A percentile compares a stretch with the other conserved stretches of the same genome.
These are phyloP conservation scores for Aphidius ervi DNA, from an alignment of 1,140 invertebrate genomes.

Conservation along the genomic window DNA sequence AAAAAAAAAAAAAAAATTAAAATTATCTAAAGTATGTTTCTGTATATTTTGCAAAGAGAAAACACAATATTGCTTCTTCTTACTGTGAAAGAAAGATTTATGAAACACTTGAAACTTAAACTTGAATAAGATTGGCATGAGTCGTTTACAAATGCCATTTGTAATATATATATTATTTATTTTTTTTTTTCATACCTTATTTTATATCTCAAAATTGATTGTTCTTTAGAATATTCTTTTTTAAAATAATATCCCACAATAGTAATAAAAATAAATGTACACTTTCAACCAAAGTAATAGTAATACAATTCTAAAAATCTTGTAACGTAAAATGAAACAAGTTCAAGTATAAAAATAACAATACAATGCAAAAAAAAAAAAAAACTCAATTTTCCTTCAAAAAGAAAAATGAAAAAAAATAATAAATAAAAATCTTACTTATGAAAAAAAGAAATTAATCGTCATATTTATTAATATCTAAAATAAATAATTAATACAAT, in stretches of 20 bases:
- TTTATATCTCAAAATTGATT: constrained; percentile 7
- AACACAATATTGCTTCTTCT: constrained; percentile 19
- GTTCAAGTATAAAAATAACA: no score
- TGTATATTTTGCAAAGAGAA: no score
- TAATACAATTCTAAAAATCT: constrained; percentile 1
- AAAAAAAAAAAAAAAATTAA: constrained; percentile 13
- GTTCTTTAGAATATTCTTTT: constrained; percentile 5
- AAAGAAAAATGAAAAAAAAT: no score
- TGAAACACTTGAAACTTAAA: constrained; percentile 22
- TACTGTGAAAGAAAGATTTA: constrained; percentile 19
- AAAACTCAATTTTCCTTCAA: no score
- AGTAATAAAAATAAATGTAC: background rate
- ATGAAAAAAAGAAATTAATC: no score
- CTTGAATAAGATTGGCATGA: constrained; percentile 15
- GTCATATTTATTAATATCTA: no score
- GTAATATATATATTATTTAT: background rate
- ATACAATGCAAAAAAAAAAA: no score
- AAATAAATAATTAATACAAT: no score
- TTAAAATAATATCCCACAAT: background rate
- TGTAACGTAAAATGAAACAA: no score
- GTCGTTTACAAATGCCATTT: constrained; percentile 5
- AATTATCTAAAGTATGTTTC: background rate
- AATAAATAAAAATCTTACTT: no score
- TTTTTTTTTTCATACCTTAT: background rate
- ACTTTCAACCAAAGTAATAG: background rate